Conservation (phyloP, 1,140 invertebrate species). For the Macrocentrus cingulum region DNA sequence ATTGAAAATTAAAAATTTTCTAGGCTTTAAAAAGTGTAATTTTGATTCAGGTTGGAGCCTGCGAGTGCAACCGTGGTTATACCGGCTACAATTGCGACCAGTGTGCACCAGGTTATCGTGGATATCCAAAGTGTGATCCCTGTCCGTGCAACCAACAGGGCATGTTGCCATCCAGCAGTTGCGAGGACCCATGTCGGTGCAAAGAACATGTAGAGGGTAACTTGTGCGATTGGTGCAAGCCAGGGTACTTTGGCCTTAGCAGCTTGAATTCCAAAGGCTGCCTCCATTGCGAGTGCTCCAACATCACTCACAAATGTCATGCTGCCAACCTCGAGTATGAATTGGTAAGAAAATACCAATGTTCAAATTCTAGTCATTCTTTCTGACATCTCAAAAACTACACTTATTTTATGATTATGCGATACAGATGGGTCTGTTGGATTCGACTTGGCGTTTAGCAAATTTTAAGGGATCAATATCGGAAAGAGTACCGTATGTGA, state of each 20-base stretch:
- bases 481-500: no score
- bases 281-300: slow-evolving; percentile 89
- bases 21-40: no score
- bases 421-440: no score
- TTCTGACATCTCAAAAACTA: no score
- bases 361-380: no score
- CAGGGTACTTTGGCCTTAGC: slow-evolving; percentile 82
- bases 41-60: slow-evolving; percentile 68
- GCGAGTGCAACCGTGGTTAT: slow-evolving; percentile 82
- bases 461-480: no score
- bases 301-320: slow-evolving; percentile 73
- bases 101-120: slow-evolving; percentile 80
- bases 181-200: slow-evolving; percentile 81
- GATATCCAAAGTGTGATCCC: slow-evolving; percentile 76
- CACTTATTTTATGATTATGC: no score
- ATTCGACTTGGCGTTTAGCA: no score
- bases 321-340: slow-evolving; percentile 63
- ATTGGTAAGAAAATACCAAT: slow-evolving; percentile 50
- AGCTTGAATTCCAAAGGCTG: slow-evolving; percentile 82
- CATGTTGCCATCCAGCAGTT: slow-evolving; percentile 66
- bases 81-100: slow-evolving; percentile 78
- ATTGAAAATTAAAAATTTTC: slow-evolving; percentile 1
- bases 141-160: slow-evolving; percentile 91
- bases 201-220: slow-evolving; percentile 82
- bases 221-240: slow-evolving; percentile 79